Conservation (phyloP, 2,797 vertebrate genomes). For the Anas bahamensis region DNA sequence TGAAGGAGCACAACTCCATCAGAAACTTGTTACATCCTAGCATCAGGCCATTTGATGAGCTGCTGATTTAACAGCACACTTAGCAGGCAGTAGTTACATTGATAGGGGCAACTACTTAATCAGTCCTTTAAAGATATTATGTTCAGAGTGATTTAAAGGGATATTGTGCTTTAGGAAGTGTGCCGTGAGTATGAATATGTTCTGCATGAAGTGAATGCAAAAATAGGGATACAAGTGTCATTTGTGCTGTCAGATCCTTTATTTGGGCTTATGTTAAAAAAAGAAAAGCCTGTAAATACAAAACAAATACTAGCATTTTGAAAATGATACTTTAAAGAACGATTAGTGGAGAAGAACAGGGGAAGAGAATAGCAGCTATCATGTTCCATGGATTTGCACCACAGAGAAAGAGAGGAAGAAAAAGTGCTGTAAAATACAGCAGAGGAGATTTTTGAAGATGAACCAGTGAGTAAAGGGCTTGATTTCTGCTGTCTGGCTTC, state of each 20-base stretch:
- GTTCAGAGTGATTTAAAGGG: slow-evolving; percentile 65
- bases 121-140: slow-evolving; percentile 67
- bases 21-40: slow-evolving; percentile 70
- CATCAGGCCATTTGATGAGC: slow-evolving; percentile 72
- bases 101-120: slow-evolving; percentile 69
- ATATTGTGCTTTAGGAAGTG: slow-evolving; percentile 51
- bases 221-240: slow-evolving; percentile 25
- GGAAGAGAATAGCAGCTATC: background rate
- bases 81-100: slow-evolving; percentile 58
- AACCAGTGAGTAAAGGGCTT: background rate
- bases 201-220: slow-evolving; percentile 46
- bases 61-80: slow-evolving; percentile 75
- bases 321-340: background rate
- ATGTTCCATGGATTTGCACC: background rate
- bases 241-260: slow-evolving; percentile 18
- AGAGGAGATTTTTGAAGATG: background rate
- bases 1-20: slow-evolving; percentile 70
- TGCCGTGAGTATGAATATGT: slow-evolving; percentile 59
- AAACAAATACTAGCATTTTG: slow-evolving; percentile 12
- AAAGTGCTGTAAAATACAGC: background rate
- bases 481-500: background rate
- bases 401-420: background rate
- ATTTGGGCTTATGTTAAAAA: background rate
- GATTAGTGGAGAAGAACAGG: background rate
- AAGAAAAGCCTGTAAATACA: background rate